Evolutionary conservation across 2,797 vertebrate genomes (phyloP), one percentile per base, ranked within the genome.

Genomic region (Siniperca obscura): DNA sequence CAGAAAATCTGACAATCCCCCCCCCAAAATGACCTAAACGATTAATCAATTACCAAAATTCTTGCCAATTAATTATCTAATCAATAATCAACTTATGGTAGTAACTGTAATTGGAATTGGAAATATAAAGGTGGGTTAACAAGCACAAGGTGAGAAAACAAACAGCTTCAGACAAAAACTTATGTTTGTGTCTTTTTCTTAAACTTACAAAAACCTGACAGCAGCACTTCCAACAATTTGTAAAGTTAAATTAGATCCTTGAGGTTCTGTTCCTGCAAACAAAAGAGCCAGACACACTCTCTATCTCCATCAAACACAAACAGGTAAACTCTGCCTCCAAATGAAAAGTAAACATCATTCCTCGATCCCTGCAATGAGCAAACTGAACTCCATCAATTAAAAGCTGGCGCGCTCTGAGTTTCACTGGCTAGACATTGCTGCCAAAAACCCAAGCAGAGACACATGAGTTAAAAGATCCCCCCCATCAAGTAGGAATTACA

Each of bases 321-420:
- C 85, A 74, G 48, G 46, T 67, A 52, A 70, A 52, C 67, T 75
- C 74, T 48, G 62, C 53, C 52, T 71, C 70, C 61, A 84, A 66
- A 86, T 83, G 71, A 72, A 80, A 88, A 76, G 75, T 12, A 85
- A 87, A 81, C 78, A 74, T 30, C 21, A n/a, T n/a, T 38, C 21
- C 42, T 74, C 3, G 22, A 2, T 30, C 74, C 38, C 64, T 27
- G 42, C 72, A 19, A 2, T 6, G 21, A 50, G 67, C 60, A 82
- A 81, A 85, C 74, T 65, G 25, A 66, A 64, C 70, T 67, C 57
- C 82, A 73, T 79, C 72, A 57, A 64, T 69, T 59, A 72, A 30
- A 85, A 66, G 56, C 36, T 7, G 74, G 12, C 22, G 30, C 56
- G 13, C 16, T 11, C n/a, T 3, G n/a, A 36, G n/a, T 25, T 70